Conservation (phyloP, 2,113 vertebrate species). For the Dasyornis broadbenti region DNA sequence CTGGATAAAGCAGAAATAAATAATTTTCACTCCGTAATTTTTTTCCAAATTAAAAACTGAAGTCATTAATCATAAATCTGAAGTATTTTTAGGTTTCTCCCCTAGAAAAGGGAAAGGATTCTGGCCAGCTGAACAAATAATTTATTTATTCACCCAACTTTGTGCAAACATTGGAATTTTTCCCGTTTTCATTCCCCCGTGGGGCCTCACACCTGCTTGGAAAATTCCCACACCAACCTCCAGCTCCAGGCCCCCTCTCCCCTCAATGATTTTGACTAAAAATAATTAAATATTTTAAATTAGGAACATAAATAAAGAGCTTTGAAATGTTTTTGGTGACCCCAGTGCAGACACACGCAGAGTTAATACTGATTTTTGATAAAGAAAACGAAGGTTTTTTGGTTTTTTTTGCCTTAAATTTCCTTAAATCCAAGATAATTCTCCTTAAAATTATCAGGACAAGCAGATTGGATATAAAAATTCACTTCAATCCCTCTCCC, state of each 20-base stretch:
- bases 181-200: background rate
- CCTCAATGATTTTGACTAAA: background rate
- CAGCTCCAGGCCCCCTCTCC: background rate
- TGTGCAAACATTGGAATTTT: background rate
- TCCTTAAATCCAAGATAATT: background rate
- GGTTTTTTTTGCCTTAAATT: background rate
- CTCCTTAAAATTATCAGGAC: background rate
- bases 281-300: background rate
- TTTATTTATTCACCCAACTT: background rate
- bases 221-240: background rate
- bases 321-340: constrained; percentile 8
- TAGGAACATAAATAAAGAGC: background rate
- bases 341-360: constrained; percentile 29
- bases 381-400: background rate
- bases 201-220: background rate
- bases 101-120: background rate
- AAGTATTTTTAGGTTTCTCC: background rate
- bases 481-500: background rate
- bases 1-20: background rate
- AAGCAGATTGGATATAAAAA: background rate
- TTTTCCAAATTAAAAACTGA: background rate
- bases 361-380: constrained; percentile 69
- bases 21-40: background rate
- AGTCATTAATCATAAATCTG: background rate
- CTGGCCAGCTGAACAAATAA: background rate